Base-by-base conservation (phyloP, 2,113 vertebrate genomes). In the Physeter macrocephalus region DNA sequence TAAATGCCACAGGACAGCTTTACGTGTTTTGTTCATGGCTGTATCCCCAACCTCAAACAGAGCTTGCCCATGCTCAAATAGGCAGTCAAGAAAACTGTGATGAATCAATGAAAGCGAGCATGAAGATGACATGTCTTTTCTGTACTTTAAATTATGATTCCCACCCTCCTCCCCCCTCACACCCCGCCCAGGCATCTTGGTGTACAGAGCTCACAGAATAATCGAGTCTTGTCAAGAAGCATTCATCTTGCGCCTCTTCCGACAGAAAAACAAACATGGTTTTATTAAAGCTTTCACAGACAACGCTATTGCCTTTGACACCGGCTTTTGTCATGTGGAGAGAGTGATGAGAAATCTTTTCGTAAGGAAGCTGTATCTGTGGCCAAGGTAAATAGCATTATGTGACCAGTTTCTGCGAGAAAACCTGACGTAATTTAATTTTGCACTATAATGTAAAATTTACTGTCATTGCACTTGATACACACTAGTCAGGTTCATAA, bases 231-330 rank as follows among this genome's bases (percentile, higher is more conserved):
- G 99, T 97, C 99, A 99, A 91, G 99, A 99, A 98, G 99, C 99
- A 0, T 99, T 99, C 98, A 99, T 99, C 98, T 97, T 99, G 78
- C 99, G 99, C 17, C 99, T 99, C 81, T 99, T 99, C 97, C 99
- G 99, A 74, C 99, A 99, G 98, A 99, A 99, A 98, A 99, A 99
- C 98, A 99, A 99, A 97, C 99, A 99, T 0, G 99, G 99, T 49
- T 99, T 99, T 98, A 99, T 99, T 89, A 99, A 99, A 98, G 99
- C 99, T 89, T 99, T 99, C 98, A 99, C 99, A 17, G 99, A 99
- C 98, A 99, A 99, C n/a, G 99, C 99, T 1, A 98, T 99, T 0
- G 99, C 99, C 54, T 99, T 99, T 97, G 99, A 98, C 90, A 99
- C 99, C 0, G 99, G 99, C 4, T 99, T 99, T 98, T 99, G 99